A percentile compares a stretch with the other conserved stretches of the same genome.
These are phyloP conservation scores for Malacoctenus gilli DNA, from an alignment of 2,797 vertebrate genomes.

Conservation along the genomic window DNA sequence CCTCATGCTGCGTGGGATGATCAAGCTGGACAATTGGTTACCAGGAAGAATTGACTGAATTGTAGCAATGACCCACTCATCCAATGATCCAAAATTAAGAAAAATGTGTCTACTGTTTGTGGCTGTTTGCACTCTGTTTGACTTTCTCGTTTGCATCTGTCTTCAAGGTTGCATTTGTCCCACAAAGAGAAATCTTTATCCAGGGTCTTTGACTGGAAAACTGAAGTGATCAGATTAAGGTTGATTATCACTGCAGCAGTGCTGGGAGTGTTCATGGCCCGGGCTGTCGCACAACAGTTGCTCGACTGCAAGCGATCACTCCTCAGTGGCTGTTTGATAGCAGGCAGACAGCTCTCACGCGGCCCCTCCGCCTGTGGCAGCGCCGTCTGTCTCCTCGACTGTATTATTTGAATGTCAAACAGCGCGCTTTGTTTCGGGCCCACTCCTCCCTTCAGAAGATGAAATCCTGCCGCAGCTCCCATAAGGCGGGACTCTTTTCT, in stretches of 20 bases:
- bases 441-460: slow-evolving; percentile 1
- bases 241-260: background rate
- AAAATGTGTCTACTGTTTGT: no score
- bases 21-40: no score
- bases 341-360: slow-evolving; percentile 19
- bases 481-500: no score
- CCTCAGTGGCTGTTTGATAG: no score
- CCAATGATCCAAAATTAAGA: no score
- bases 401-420: slow-evolving; percentile 19
- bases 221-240: background rate
- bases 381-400: slow-evolving; percentile 14
- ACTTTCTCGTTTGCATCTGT: no score
- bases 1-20: no score
- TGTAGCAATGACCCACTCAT: no score
- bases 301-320: background rate
- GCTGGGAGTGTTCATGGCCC: background rate
- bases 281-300: slow-evolving; percentile 5
- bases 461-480: background rate
- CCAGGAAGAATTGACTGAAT: no score
- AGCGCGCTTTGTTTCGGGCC: slow-evolving; percentile 11
- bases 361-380: slow-evolving; percentile 10
- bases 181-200: no score
- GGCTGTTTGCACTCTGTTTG: no score
- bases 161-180: no score
- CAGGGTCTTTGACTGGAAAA: background rate